Base-by-base conservation (phyloP, 2,888 invertebrate genomes). In the Fissipunctia ypsillon region DNA sequence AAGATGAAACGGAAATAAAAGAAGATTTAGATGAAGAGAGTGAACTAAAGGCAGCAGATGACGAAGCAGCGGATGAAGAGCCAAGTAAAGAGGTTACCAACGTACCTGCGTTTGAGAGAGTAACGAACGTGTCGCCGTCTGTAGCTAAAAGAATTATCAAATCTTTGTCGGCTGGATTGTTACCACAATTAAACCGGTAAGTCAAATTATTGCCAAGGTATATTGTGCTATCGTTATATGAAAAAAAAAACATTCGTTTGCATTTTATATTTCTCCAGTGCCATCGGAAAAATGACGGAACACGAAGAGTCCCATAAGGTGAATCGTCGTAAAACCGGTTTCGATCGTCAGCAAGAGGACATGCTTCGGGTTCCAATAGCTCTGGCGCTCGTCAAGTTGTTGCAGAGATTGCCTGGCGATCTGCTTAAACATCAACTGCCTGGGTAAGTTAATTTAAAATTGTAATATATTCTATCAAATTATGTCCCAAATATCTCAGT, bases 281-380 rank as follows among this genome's bases (percentile, higher is more conserved):
- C 96, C 3, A 96, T 96, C 63, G 95, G 95, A 7, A 96, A 94
- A 85, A 88, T 97, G 91, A 98, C 98, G 0, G 97, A 97, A 12
- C 97, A 97, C 83, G 98, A 98, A 84, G 96, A 95, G 45, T 97
- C 97, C 19, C 98, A 99, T 91, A 98, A 98, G 89, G 93, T 98
- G 0, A 98, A 98, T 90, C 97, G 98, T 3, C 97, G 97, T 71
- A 97, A 97, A 48, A 96, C 96, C 3, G 97, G 97, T 35, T 93
- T 96, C 14, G 98, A 97, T 87, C 97, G 98, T n/a, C 99, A 99
- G 90, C 98, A 98, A 88, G 98, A 99, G 81, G 99, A 99, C 89
- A 97, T 99, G 86, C 95, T 98, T 80, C 97, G 99, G 64, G 98
- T 99, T 12, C 99, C 99, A 0, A 98, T 99, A 76, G 99, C 99